Conservation (phyloP, 2,113 vertebrate genomes). For the Rhipidura dahli region DNA sequence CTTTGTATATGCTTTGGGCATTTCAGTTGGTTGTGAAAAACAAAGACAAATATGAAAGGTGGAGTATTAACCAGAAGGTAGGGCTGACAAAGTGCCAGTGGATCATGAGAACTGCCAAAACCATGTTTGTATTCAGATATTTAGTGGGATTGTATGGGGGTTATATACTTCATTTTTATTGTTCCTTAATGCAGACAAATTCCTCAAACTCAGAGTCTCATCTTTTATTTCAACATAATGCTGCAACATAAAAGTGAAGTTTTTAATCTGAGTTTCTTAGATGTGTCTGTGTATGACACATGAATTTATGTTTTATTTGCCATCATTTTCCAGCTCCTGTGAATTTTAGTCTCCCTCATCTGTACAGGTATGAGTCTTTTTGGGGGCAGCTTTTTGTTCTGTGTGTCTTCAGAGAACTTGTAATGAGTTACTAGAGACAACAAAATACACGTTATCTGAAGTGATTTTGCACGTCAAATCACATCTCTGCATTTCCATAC, state of each 20-base stretch:
- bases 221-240: not conserved
- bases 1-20: not conserved
- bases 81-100: not conserved
- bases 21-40: not conserved
- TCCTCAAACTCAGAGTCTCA: not conserved
- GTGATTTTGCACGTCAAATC: not conserved
- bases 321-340: not conserved
- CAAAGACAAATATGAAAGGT: not conserved
- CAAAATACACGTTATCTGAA: not conserved
- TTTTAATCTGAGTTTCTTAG: not conserved
- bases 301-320: not conserved
- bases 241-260: not conserved
- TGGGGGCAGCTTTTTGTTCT: not conserved
- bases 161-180: not conserved
- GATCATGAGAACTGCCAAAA: not conserved
- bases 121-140: not conserved
- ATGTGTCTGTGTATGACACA: not conserved
- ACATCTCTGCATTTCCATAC: not conserved
- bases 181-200: not conserved
- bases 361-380: not conserved
- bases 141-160: not conserved
- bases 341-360: not conserved
- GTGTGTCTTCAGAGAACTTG: not conserved
- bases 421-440: not conserved
- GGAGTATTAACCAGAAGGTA: not conserved